Evolutionary conservation across 1,140 invertebrate species (phyloP), one percentile per base, ranked within the genome.

Genomic region (Teleogryllus occipitalis): DNA sequence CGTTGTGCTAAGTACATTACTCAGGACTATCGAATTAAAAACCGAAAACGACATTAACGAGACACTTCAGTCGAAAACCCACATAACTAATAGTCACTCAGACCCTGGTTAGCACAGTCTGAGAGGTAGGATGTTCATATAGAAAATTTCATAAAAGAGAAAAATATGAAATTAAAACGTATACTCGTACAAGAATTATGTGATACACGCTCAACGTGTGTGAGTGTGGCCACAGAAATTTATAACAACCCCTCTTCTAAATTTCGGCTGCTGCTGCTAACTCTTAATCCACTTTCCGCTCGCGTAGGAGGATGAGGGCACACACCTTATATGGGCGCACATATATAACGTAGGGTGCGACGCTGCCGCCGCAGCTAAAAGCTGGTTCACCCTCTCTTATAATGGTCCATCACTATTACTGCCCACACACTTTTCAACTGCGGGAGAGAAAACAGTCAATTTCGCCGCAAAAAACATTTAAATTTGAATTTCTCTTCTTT

Each of bases 401-500:
- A 65, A 65, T 65, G 54, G 54, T 65, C 18, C 54, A 65, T 65
- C 54, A 65, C 54, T 65, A 65, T 65, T 65, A 65, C 54, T 65
- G 54, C 54, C 54, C 54, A 65, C 54, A 65, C 54, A 65, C 54
- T 65, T 65, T 65, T 18, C 54, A 65, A 10, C 18, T 10, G 18
- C 54, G 54, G 54, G 10, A 65, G 54, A 65, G 54, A 65, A 65
- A 65, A 65, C 54, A 65, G 54, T 65, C 54, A 65, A 65, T 65
- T 65, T 65, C 54, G 54, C 54, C 54, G 18, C 54, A 65, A 65
- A 65, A 65, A 65, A 18, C 54, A 65, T 65, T 65, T 65, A 65
- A 65, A 65, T 65, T 65, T 65, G 54, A 65, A 65, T 65, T 65
- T 65, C 54, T 65, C 54, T 65, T 65, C 54, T 65, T 65, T 65